Percentiles rank a stretch among this genome's conserved stretches.
Evolutionary conservation across 1,140 invertebrate species (phyloP).

Genomic region (Yoshiicerus persimilis): DNA sequence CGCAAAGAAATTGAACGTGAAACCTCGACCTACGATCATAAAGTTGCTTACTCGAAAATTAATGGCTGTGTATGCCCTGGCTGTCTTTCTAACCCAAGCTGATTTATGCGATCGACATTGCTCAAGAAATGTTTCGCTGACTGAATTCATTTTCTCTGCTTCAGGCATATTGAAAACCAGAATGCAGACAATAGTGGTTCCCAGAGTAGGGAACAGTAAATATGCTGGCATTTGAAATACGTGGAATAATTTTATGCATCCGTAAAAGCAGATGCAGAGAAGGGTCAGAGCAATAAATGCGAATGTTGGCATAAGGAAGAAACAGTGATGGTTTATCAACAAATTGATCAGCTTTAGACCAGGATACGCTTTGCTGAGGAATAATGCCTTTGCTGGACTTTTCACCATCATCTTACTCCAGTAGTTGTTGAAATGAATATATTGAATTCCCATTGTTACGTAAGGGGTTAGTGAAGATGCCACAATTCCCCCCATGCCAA

Average conservation of each 20-base stretch:
- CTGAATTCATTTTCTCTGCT: too few relatives aligned
- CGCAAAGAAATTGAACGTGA: too few relatives aligned
- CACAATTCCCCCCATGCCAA: not conserved
- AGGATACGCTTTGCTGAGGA: not conserved
- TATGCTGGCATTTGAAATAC: not conserved
- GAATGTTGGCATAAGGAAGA: not conserved
- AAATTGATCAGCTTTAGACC: not conserved
- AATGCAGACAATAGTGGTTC: too few relatives aligned
- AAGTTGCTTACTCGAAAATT: too few relatives aligned
- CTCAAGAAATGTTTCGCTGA: too few relatives aligned
- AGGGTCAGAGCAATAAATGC: not conserved
- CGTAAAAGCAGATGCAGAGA: not conserved
- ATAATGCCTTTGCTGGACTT: not conserved
- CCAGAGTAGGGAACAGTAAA: not conserved
- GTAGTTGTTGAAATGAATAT: not conserved
- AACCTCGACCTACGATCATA: too few relatives aligned
- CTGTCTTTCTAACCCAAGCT: too few relatives aligned
- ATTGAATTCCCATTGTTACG: not conserved
- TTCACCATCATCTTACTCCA: not conserved
- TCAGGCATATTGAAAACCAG: too few relatives aligned
- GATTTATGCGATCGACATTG: too few relatives aligned
- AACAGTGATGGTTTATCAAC: not conserved
- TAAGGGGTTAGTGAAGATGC: not conserved
- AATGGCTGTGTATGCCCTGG: too few relatives aligned
- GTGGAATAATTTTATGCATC: not conserved